Evolutionary conservation across 2,888 invertebrate genomes (phyloP), one percentile per base, ranked within the genome.

Genomic region (Hydraecia micacea): DNA sequence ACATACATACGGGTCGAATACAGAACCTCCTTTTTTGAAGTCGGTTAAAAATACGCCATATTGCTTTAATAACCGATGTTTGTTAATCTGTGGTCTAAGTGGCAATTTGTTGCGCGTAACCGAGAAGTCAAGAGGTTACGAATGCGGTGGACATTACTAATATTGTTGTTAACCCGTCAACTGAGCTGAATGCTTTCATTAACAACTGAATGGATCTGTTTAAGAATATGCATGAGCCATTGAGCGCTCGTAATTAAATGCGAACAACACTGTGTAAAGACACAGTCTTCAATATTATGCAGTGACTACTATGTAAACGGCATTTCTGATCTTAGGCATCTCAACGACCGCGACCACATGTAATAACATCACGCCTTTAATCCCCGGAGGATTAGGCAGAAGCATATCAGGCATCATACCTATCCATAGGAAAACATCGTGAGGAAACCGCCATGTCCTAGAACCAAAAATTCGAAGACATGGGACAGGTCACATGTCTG

Each of bases 101-200:
- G 82, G 25, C 73, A 78, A 78, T 81, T 83, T 52, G 60, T 83
- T 55, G 18, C 65, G 69, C 83, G 52, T n/a, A 73, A 46, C 55
- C 13, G 11, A 62, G 28, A 4, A n/a, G 84, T 74, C 74, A 74
- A 72, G 36, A 60, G 79, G 79, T 73, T 60, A 84, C 25, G 69
- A 84, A 79, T 79, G 69, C 79, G 32, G 68, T 81, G 83, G 67
- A 68, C 78, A 79, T 72, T 70, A 67, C 67, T 63, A 79, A 84
- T 83, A 72, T 52, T 65, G 32, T 42, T 46, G 36, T 84, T 75
- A 68, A 75, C 74, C 71, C 49, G 62, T 55, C 68, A 79, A 83
- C 52, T 70, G n/a, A 55, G 65, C 69, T 15, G 63, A 71, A 84
- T 79, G 84, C 84, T 63, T 83, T 84, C 74, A 83, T 83, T 84